Evolutionary conservation across 92 coral and sea anemone species (phyloP).

Genomic region (Metridium senile): DNA sequence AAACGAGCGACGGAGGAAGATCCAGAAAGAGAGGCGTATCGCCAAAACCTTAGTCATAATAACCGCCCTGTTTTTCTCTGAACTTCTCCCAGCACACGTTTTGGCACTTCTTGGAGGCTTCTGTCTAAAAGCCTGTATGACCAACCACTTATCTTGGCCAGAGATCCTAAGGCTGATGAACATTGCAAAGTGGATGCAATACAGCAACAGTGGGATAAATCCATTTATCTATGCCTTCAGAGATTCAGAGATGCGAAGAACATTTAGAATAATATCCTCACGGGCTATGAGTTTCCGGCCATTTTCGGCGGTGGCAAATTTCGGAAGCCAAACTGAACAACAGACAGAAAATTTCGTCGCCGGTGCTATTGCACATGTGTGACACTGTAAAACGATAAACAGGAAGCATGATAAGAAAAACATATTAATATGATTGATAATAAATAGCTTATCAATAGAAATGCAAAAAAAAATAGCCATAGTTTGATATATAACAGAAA

Average conservation of each 20-base stretch:
- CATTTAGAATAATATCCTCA: slow-evolving; percentile 31
- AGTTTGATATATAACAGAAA: too few species aligned
- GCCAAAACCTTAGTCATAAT: slow-evolving; percentile 58
- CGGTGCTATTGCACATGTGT: too few species aligned
- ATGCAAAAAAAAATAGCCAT: too few species aligned
- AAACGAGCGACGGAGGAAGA: slow-evolving; percentile 36
- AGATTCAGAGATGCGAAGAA: slow-evolving; percentile 63
- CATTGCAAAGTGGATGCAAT: slow-evolving; percentile 85
- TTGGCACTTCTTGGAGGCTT: slow-evolving; percentile 57
- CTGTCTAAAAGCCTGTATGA: slow-evolving; percentile 23
- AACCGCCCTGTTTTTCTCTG: slow-evolving; percentile 43
- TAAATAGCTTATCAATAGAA: too few species aligned
- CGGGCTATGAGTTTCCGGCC: slow-evolving; percentile 8
- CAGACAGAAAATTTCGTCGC: too few species aligned
- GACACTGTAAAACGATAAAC: too few species aligned
- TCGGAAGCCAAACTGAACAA: too few species aligned
- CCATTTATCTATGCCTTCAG: slow-evolving; percentile 74
- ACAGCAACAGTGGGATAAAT: slow-evolving; percentile 75
- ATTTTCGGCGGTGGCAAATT: slow-evolving; percentile 8
- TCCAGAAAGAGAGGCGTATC: slow-evolving; percentile 52
- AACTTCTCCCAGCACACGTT: slow-evolving; percentile 77
- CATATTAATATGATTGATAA: too few species aligned
- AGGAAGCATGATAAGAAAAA: too few species aligned
- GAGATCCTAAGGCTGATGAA: slow-evolving; percentile 30
- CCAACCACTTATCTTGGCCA: slow-evolving; percentile 4